These are phyloP conservation scores for Gymnodraco acuticeps DNA, from an alignment of 2,797 vertebrate species.

Conservation along the genomic window DNA sequence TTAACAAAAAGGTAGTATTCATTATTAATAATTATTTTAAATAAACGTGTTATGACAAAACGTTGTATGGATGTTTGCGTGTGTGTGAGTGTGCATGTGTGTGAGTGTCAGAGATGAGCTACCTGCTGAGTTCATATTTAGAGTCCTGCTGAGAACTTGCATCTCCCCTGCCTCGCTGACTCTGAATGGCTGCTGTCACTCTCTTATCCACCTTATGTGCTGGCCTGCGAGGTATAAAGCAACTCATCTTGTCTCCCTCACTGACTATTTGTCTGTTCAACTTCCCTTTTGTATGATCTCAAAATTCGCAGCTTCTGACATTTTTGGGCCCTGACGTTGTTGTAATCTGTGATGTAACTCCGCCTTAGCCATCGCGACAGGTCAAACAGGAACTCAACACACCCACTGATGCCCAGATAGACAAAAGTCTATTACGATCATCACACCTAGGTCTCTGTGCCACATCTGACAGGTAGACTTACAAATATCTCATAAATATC, in stretches of 20 bases:
- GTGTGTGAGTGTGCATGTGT: slow-evolving; percentile 6
- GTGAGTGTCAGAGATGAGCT: slow-evolving; percentile 19
- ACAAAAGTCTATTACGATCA: neutral
- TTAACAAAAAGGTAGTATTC: neutral
- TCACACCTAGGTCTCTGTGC: neutral
- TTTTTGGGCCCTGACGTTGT: neutral
- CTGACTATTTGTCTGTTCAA: slow-evolving; percentile 9
- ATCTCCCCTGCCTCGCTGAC: slow-evolving; percentile 24
- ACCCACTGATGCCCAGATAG: neutral
- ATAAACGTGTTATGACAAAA: neutral
- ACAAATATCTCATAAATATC: neutral
- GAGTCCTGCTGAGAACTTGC: slow-evolving; percentile 10
- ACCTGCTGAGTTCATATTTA: slow-evolving; percentile 67
- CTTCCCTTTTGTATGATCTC: slow-evolving; percentile 15
- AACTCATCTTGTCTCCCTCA: slow-evolving; percentile 44
- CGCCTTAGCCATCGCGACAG: slow-evolving; percentile 26
- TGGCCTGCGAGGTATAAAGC: slow-evolving; percentile 36
- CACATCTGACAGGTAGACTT: neutral
- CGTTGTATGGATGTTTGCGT: slow-evolving; percentile 4
- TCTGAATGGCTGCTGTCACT: slow-evolving; percentile 11
- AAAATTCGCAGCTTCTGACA: neutral
- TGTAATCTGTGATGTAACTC: slow-evolving; percentile 30
- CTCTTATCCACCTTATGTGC: slow-evolving; percentile 12
- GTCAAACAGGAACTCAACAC: slow-evolving; percentile 59
- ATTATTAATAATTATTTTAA: neutral